phyloP scores from a whole-genome alignment of 1,140 invertebrate species.

The Holcopasites calliopsidis region DNA sequence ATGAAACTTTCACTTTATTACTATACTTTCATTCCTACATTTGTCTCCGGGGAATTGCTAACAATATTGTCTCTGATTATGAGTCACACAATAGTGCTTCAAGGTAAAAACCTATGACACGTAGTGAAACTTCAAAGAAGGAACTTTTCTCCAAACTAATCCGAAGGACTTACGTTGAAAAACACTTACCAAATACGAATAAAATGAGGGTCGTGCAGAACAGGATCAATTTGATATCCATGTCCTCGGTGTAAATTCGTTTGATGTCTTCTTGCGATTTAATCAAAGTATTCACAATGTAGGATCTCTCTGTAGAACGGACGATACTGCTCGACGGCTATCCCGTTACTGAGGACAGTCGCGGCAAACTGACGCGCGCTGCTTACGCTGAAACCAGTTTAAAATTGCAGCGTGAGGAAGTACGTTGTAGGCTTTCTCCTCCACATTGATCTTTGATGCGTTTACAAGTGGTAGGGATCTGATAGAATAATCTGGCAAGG shows the following conservation, averaged over 20 bases:
- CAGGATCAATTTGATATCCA: slow-evolving; percentile 63
- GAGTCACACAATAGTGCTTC: not conserved
- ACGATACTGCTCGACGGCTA: slow-evolving; percentile 30
- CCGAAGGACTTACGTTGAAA: too few relatives aligned
- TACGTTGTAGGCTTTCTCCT: slow-evolving; percentile 64
- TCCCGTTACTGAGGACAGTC: slow-evolving; percentile 46
- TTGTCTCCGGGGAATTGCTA: too few relatives aligned
- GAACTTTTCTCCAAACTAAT: too few relatives aligned
- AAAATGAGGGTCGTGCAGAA: slow-evolving; percentile 60
- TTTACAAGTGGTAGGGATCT: slow-evolving; percentile 24
- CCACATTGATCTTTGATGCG: slow-evolving; percentile 42
- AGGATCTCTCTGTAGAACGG: not conserved
- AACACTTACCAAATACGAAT: slow-evolving; percentile 66
- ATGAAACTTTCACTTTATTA: not conserved
- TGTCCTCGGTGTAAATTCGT: slow-evolving; percentile 27
- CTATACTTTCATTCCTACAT: too few relatives aligned
- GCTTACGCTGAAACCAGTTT: slow-evolving; percentile 16
- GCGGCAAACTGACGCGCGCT: slow-evolving; percentile 4
- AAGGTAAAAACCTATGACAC: not conserved
- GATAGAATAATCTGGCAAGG: not conserved
- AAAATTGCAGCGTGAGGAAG: slow-evolving; percentile 16
- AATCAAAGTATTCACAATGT: not conserved
- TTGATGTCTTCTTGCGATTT: not conserved
- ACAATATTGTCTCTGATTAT: not conserved
- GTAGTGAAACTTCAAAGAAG: not conserved